Percentiles rank a stretch among this genome's conserved stretches.
Evolutionary conservation across 2,113 vertebrate genomes (phyloP).

Genomic region (Phalacrocorax aristotelis): DNA sequence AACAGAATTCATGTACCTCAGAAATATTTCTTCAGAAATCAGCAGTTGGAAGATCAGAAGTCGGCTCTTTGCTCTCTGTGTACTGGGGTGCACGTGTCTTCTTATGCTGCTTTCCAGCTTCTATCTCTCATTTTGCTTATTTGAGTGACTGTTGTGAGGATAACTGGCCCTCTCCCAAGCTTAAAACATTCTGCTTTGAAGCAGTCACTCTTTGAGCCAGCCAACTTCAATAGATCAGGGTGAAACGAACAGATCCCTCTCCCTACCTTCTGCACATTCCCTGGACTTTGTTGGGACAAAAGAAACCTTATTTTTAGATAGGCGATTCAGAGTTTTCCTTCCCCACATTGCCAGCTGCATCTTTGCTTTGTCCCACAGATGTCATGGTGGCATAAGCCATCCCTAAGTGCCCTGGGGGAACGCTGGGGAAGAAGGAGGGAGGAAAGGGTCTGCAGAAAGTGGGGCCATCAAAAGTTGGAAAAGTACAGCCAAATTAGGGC

Average conservation of each 20-base stretch:
- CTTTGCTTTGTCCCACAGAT: not conserved
- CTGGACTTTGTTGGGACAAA: fast-evolving
- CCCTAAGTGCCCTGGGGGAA: not conserved
- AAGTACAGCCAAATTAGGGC: not conserved
- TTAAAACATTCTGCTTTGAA: not conserved
- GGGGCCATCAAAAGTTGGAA: not conserved
- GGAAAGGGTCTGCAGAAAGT: not conserved
- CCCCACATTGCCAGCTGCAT: not conserved
- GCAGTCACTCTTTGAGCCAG: not conserved
- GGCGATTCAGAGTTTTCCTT: not conserved
- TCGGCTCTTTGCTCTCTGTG: not conserved
- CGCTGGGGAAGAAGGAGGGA: not conserved
- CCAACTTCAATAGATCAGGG: not conserved
- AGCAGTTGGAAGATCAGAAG: not conserved
- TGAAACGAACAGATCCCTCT: not conserved
- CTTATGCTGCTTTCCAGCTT: not conserved
- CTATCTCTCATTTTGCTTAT: not conserved
- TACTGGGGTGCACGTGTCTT: not conserved
- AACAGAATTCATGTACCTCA: not conserved
- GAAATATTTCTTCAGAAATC: not conserved
- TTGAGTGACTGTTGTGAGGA: not conserved
- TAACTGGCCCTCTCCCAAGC: not conserved
- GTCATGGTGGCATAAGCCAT: not conserved
- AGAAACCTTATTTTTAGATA: not conserved
- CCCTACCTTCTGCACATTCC: not conserved